Percentiles rank a stretch among this genome's conserved stretches.
Conservation (phyloP, 2,888 invertebrate genomes). For the Sisyra terminalis region DNA sequence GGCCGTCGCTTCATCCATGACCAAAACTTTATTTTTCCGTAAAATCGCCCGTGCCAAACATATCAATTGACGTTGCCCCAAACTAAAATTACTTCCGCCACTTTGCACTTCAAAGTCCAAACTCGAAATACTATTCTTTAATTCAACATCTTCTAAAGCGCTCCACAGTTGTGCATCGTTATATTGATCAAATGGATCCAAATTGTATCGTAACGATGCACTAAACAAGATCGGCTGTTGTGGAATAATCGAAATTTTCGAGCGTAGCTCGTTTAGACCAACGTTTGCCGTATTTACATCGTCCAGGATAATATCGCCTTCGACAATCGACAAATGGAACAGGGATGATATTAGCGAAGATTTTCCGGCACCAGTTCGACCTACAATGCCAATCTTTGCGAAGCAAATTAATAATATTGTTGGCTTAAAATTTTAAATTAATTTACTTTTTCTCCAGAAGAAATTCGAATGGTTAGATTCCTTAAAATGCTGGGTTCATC, state of each 20-base stretch:
- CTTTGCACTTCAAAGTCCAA: neutral
- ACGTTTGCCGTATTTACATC: constrained; percentile 39
- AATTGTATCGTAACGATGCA: constrained; percentile 52
- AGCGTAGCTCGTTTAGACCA: constrained; percentile 35
- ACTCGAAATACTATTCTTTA: neutral
- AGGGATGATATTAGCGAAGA: constrained; percentile 64
- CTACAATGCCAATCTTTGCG: constrained; percentile 61
- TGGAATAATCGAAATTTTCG: constrained; percentile 37
- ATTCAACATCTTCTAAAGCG: constrained; percentile 43
- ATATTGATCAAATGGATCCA: constrained; percentile 58
- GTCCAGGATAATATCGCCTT: constrained; percentile 58
- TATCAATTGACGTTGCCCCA: constrained; percentile 4
- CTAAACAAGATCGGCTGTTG: constrained; percentile 47
- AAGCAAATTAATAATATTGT: constrained; percentile 8
- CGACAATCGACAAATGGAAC: constrained; percentile 55
- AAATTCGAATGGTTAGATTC: constrained; percentile 47
- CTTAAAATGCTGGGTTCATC: constrained; percentile 50
- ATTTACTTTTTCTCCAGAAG: constrained; percentile 41
- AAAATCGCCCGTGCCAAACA: constrained; percentile 5
- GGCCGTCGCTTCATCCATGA: constrained; percentile 5
- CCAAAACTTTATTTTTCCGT: constrained; percentile 3
- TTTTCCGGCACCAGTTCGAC: constrained; percentile 74
- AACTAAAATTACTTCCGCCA: constrained; percentile 3
- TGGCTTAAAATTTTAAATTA: too few relatives aligned
- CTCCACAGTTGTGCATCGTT: constrained; percentile 51